Conservation (phyloP, 2,888 invertebrate genomes). For the Cetonia aurata region DNA sequence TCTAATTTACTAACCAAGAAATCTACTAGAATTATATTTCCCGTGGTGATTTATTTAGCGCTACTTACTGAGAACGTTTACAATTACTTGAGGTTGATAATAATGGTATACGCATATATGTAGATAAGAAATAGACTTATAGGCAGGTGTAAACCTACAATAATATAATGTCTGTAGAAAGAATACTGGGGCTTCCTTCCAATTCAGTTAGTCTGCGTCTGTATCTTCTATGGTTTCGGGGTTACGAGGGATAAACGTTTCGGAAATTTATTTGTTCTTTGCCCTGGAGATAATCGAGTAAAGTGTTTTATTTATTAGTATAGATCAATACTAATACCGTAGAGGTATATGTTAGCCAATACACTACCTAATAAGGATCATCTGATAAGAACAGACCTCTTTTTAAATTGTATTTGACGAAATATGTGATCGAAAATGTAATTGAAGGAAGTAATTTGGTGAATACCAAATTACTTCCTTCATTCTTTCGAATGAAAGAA, state of each 20-base stretch:
- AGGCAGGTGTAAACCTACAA: conserved; percentile 47
- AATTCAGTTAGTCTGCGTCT: conserved; percentile 43
- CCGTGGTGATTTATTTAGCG: no score
- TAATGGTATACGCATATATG: background rate
- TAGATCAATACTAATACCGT: conserved; percentile 53
- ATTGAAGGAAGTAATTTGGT: no score
- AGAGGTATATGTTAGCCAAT: background rate
- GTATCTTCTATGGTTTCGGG: conserved; percentile 59
- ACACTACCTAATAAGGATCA: background rate
- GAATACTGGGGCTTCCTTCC: conserved; percentile 16
- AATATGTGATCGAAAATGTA: no score
- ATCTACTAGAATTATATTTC: no score
- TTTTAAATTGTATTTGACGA: no score
- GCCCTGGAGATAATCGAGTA: conserved; percentile 62
- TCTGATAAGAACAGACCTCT: background rate
- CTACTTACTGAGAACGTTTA: no score
- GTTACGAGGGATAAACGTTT: conserved; percentile 57
- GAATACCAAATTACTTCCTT: no score
- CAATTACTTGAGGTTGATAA: no score
- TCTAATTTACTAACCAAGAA: no score
- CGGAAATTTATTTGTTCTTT: conserved; percentile 62
- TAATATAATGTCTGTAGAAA: conserved; percentile 16
- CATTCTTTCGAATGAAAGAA: no score
- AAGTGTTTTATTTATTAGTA: conserved; percentile 64
- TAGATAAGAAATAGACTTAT: background rate